Percentiles rank a stretch among this genome's conserved stretches.
These are phyloP conservation scores for Chrysolina americana DNA, from an alignment of 2,888 invertebrate genomes.

Conservation along the genomic window DNA sequence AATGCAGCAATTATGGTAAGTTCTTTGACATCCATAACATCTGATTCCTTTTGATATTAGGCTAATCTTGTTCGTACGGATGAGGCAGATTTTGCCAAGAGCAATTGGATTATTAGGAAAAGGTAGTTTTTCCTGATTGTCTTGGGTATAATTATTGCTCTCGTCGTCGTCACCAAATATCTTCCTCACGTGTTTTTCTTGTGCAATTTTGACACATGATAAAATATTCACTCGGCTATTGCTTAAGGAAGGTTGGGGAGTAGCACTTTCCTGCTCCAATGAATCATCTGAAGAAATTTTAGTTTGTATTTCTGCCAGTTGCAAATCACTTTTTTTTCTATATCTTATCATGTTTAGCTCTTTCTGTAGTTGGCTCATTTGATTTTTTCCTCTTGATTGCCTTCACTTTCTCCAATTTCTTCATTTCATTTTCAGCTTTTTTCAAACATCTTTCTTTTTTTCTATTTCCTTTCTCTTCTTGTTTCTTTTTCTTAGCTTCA, in stretches of 20 bases:
- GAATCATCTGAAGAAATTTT: slow-evolving; percentile 2
- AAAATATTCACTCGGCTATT: slow-evolving; percentile 12
- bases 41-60: not conserved
- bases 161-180: slow-evolving; percentile 17
- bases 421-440: slow-evolving; percentile 9
- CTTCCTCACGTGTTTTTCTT: slow-evolving; percentile 13
- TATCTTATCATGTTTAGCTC: not conserved
- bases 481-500: slow-evolving; percentile 5
- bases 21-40: slow-evolving; percentile 8
- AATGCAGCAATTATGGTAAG: slow-evolving; percentile 9
- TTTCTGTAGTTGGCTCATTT: not conserved
- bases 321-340: not conserved
- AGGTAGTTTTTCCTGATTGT: slow-evolving; percentile 1
- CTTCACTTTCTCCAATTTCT: slow-evolving; percentile 1
- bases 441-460: slow-evolving; percentile 9
- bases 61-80: not conserved
- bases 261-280: not conserved
- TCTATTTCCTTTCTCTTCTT: slow-evolving; percentile 13
- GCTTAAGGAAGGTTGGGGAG: not conserved
- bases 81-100: slow-evolving; percentile 19
- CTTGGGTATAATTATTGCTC: slow-evolving; percentile 2
- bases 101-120: slow-evolving; percentile 14
- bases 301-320: not conserved
- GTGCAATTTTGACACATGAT: slow-evolving; percentile 4
- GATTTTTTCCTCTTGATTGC: slow-evolving; percentile 12